phyloP scores from a whole-genome alignment of 2,113 vertebrate species.

The Anarhynchus alexandrinus region DNA sequence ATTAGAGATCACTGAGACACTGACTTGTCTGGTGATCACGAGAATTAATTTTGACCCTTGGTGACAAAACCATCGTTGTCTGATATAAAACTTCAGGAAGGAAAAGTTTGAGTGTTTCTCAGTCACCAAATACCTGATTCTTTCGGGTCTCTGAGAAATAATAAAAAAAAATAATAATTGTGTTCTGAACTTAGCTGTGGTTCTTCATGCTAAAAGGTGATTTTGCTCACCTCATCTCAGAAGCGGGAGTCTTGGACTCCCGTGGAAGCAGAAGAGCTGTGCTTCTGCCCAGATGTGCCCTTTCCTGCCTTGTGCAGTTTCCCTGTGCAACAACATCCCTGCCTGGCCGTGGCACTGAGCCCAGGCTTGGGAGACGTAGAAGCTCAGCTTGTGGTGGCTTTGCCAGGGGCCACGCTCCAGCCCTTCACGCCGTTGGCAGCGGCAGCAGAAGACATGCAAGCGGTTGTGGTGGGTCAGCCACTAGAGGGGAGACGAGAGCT shows the following conservation, averaged over 20 bases:
- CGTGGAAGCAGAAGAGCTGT: not conserved
- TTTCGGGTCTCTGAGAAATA: not conserved
- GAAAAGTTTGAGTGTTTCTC: not conserved
- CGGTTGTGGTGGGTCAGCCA: not conserved
- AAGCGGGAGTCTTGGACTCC: accelerated
- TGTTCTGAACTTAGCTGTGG: not conserved
- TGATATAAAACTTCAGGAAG: not conserved
- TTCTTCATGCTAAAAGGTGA: accelerated
- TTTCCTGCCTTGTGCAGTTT: accelerated
- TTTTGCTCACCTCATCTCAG: not conserved
- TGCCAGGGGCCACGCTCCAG: not conserved
- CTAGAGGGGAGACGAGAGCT: constrained; percentile 61
- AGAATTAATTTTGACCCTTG: not conserved
- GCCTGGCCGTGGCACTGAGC: not conserved
- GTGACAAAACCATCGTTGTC: not conserved
- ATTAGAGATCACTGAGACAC: not conserved
- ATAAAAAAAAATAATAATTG: too few relatives aligned
- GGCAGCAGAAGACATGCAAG: not conserved
- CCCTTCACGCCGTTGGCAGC: not conserved
- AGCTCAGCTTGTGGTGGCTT: not conserved
- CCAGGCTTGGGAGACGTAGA: accelerated
- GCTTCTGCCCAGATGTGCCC: not conserved
- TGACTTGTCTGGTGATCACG: not conserved
- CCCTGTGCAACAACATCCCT: accelerated
- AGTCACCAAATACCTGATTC: not conserved